Base-by-base conservation (phyloP, 2,113 vertebrate species). In the Nyctibius bracteatus region DNA sequence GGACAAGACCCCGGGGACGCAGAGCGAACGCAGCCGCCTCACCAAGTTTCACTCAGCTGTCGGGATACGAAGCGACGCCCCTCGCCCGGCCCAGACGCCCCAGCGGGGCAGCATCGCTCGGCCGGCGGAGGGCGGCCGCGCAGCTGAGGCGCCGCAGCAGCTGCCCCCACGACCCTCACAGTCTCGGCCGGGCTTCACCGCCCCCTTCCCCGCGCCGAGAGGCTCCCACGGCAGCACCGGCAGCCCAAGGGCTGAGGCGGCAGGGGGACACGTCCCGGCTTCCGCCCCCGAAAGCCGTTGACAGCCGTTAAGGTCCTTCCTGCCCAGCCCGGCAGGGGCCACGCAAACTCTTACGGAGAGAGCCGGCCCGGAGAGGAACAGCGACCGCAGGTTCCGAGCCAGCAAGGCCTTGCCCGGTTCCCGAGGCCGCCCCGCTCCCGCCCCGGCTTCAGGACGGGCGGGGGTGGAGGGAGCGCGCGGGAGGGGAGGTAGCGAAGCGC, bases 321-420 rank as follows among this genome's bases (percentile, higher is more conserved):
- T 6, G 2, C 20, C 27, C 31, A 1, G 43, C 47, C 12, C 27
- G 1, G 20, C 25, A 14, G 11, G 14, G 17, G 10, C 54, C 49
- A 5, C 28, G 1, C 28, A 3, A 30, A 4, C 28, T 12, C 8
- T 24, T 5, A 14, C 15, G 4, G 30, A 4, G 11, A 8, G 0
- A 5, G 3, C 5, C 30, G 1, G 1, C 2, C 3, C 8, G 0
- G 20, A 21, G 14, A 4, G 8, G 5, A 7, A 8, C 21, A 9
- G 59, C 3, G 11, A 13, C 14, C 0, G 1, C 5, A 5, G 9
- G 15, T 39, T 14, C 30, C 5, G 3, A 9, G 1, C 13, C 39
- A 4, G 4, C 24, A 2, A 24, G 2, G 7, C 33, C n/a, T 52
- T 27, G 47, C 21, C 57, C 9, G 2, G 12, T 3, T 30, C 14